phyloP scores from a whole-genome alignment of 2,113 vertebrate genomes.

The Acanthisitta chloris region DNA sequence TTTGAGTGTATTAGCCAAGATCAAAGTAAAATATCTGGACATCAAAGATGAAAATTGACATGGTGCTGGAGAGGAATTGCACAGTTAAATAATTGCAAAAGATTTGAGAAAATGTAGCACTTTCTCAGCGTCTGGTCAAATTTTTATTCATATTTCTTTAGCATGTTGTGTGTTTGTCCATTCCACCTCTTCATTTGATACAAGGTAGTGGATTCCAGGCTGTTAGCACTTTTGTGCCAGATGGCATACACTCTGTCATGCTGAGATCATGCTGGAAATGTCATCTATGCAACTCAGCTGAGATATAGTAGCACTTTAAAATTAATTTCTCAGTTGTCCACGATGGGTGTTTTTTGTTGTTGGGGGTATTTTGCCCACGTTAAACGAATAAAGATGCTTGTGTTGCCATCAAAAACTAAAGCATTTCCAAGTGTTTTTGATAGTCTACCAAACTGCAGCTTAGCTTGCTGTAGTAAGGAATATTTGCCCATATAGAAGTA shows the following conservation, averaged over 20 bases:
- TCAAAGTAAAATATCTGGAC: neutral
- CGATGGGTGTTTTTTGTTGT: neutral
- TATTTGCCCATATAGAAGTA: neutral
- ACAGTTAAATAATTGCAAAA: neutral
- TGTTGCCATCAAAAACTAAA: neutral
- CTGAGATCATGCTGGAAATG: conserved; percentile 64
- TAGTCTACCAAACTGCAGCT: neutral
- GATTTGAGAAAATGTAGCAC: neutral
- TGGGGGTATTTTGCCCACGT: neutral
- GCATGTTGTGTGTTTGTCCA: conserved; percentile 15
- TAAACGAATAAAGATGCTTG: neutral
- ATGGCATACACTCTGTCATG: conserved; percentile 54
- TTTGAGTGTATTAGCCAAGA: neutral
- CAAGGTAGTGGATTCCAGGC: conserved; percentile 42
- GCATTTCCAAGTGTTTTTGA: neutral
- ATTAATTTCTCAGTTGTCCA: neutral
- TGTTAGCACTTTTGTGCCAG: conserved; percentile 56
- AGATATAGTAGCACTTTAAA: conserved; percentile 12
- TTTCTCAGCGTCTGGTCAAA: neutral
- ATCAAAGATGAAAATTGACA: neutral
- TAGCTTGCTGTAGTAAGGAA: neutral
- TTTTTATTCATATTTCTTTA: conserved; percentile 22
- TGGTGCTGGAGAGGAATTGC: neutral
- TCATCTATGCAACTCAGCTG: conserved; percentile 39
- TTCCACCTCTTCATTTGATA: conserved; percentile 19